Conservation (phyloP, 2,113 vertebrate species). For the Lepus europaeus region DNA sequence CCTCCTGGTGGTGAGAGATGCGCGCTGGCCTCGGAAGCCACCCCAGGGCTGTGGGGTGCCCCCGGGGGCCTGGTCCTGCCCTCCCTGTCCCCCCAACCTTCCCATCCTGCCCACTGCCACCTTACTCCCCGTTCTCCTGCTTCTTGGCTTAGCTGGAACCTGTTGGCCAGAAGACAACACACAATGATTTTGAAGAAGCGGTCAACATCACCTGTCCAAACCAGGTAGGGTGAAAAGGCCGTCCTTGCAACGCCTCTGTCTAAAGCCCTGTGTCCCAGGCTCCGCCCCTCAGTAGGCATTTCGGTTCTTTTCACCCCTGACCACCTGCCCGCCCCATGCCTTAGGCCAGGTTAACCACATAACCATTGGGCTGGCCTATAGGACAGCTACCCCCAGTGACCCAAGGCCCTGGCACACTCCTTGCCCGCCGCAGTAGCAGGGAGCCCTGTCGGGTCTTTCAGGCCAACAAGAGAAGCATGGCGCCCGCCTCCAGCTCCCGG, state of each 20-base stretch:
- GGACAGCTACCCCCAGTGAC: not conserved
- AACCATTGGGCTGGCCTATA: not conserved
- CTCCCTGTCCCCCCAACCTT: not conserved
- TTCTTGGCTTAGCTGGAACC: conserved; percentile 87
- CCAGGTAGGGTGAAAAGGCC: conserved; percentile 74
- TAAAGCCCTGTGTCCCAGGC: not conserved
- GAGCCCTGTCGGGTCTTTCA: not conserved
- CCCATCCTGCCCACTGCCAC: not conserved
- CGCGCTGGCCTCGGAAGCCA: not conserved
- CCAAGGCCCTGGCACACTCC: not conserved
- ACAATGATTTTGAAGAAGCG: conserved; percentile 61
- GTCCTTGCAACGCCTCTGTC: accelerated
- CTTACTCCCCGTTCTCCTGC: not conserved
- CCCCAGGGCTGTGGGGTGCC: not conserved
- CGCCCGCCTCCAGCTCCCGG: not conserved
- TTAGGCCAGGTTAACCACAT: not conserved
- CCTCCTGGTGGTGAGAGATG: not conserved
- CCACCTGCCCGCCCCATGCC: not conserved
- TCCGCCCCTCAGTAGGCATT: accelerated
- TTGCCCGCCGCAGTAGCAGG: not conserved
- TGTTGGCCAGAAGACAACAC: conserved; percentile 82
- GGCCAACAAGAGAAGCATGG: not conserved
- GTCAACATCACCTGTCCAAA: conserved; percentile 84
- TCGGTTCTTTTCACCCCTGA: not conserved
- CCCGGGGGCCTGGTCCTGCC: no score